Percentiles rank a stretch among this genome's conserved stretches.
Conservation (phyloP, 2,113 vertebrate genomes). For the Procapra przewalskii region DNA sequence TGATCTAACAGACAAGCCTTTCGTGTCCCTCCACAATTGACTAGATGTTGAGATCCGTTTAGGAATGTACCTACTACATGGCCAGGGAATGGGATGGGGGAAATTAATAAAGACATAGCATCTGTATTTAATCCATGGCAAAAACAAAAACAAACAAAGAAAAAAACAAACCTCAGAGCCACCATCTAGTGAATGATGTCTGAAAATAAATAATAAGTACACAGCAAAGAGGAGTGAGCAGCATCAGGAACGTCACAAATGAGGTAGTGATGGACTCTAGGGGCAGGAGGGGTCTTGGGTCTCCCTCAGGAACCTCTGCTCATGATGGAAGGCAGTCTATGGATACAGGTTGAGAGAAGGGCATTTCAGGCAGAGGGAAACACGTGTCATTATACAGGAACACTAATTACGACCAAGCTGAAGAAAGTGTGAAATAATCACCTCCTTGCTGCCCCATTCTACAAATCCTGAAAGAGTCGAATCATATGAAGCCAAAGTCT, state of each 20-base stretch:
- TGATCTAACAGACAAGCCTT: not conserved
- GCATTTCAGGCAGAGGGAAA: not conserved
- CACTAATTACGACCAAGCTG: not conserved
- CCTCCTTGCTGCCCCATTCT: not conserved
- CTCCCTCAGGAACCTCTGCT: not conserved
- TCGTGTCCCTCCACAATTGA: not conserved
- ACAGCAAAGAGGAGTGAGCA: too few relatives aligned
- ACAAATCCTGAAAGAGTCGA: not conserved
- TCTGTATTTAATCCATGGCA: not conserved
- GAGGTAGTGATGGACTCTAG: too few relatives aligned
- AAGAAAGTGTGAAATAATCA: not conserved
- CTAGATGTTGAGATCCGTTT: not conserved
- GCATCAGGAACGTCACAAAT: not conserved
- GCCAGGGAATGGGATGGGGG: not conserved
- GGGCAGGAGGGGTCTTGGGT: not conserved
- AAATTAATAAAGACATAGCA: not conserved
- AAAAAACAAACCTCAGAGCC: not conserved
- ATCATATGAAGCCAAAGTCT: not conserved
- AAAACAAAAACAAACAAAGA: not conserved
- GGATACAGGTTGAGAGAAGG: not conserved
- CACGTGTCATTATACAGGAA: not conserved
- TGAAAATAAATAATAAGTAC: not conserved
- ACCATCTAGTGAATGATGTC: not conserved
- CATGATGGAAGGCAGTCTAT: too few relatives aligned
- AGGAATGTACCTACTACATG: not conserved